A percentile compares a stretch with the other conserved stretches of the same genome.
Evolutionary conservation across 1,140 invertebrate genomes (phyloP).

Genomic region (Sarcophaga peregrina): DNA sequence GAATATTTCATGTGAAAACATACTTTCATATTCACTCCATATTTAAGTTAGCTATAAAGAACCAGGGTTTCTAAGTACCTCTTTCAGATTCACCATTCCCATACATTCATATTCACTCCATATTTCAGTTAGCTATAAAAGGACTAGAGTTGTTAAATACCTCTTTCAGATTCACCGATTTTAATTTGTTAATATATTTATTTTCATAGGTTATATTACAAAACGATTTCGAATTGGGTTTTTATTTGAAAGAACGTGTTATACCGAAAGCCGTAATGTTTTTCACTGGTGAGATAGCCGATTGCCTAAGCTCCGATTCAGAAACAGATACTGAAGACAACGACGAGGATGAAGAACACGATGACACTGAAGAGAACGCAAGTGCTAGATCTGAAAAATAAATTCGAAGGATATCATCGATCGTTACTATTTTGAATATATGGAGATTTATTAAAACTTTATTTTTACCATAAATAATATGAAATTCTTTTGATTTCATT

Average conservation of each 20-base stretch:
- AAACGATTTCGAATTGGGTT: constrained; percentile 90
- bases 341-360: constrained; percentile 66
- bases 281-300: constrained; percentile 81
- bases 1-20: too few species aligned
- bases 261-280: constrained; percentile 89
- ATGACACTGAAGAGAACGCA: constrained; percentile 48
- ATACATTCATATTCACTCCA: background rate
- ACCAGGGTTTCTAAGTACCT: too few species aligned
- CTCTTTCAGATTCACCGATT: background rate
- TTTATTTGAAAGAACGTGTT: constrained; percentile 87
- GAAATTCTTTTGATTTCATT: background rate
- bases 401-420: background rate
- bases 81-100: too few species aligned
- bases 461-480: constrained; percentile 30
- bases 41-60: too few species aligned
- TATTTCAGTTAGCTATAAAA: too few species aligned
- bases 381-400: background rate
- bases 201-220: constrained; percentile 66
- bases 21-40: too few species aligned
- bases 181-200: background rate
- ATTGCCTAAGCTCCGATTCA: constrained; percentile 67
- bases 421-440: constrained; percentile 25
- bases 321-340: constrained; percentile 76
- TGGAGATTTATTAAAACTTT: constrained; percentile 13
- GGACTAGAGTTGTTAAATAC: background rate